Base-by-base conservation (phyloP, 1,140 invertebrate genomes). In the Sarcophaga bullata region DNA sequence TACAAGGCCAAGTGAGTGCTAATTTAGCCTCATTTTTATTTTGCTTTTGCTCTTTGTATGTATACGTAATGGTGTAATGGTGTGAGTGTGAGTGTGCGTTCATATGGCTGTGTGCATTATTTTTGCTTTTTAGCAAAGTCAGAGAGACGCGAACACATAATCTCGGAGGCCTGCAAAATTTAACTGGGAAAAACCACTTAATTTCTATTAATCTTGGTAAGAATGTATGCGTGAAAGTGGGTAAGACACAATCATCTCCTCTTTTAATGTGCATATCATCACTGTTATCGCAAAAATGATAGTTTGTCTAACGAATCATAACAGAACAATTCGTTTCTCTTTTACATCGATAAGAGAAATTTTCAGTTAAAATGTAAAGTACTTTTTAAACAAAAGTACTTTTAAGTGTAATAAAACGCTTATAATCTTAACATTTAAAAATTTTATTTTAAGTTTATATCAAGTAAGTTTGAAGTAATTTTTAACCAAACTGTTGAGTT, bases 1-100 rank as follows among this genome's bases (percentile, higher is more conserved):
- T 78, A 78, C 75, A 78, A 78, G 75, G 75, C 75, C 75, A 78
- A 50, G 25, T 50, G 75, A 78, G 75, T 78, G 75, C 75, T 19
- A 78, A 78, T 78, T 78, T 78, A 78, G 75, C 75, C 75, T 78
- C 75, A 50, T 78, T 78, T 72, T 50, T 25, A 4, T 11, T 78
- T 78, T 49, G 13, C 46, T 47, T 6, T 15, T 76, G 13, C 4
- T 37, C 25, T n/a, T 7, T 58, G 54, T 15, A 4, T 58, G 54
- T 58, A n/a, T 58, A n/a, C 13, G 54, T 15, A n/a, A 58, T 58
- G 54, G 13, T 58, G 25, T 37, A 37, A 4, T 37, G 25, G 25
- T 37, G 25, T 37, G 25, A 37, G 25, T 37, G 25, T 4, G 25
- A 37, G 25, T 37, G 25, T 37, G 25, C 25, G 4, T 72, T 72